Conservation (phyloP, 1,140 invertebrate genomes). For the Nephila pilipes region DNA sequence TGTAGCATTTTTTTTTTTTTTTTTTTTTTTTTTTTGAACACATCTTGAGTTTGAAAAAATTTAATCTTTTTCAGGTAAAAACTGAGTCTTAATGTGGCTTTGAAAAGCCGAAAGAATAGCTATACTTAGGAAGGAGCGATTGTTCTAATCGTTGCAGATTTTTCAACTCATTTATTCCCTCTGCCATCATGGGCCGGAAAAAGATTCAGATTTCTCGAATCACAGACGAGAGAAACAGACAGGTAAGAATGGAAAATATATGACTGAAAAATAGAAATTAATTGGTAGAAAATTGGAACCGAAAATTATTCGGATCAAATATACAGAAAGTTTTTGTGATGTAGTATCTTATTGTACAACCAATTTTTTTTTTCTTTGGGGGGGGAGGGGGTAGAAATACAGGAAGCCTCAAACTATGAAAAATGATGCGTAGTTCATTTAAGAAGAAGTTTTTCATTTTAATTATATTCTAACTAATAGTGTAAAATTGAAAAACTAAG, state of each 20-base stretch:
- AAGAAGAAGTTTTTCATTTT: no score
- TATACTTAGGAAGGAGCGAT: not conserved
- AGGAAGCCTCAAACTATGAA: no score
- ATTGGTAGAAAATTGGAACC: no score
- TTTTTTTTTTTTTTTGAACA: not conserved
- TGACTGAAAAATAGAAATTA: not conserved
- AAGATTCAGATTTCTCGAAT: constrained; percentile 99
- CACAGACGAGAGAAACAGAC: constrained; percentile 99
- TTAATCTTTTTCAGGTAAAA: constrained; percentile 2
- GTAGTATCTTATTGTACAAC: no score
- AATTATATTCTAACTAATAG: no score
- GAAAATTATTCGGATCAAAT: no score
- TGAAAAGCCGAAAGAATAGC: constrained; percentile 5
- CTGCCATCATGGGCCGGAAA: constrained; percentile 94
- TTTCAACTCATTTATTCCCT: not conserved
- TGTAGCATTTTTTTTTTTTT: not conserved
- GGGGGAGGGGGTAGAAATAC: no score
- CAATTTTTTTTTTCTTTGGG: no score
- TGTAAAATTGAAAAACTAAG: no score
- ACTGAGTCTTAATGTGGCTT: constrained; percentile 51
- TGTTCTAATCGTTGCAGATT: not conserved
- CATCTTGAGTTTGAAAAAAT: not conserved
- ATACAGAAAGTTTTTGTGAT: no score
- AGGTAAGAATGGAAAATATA: constrained; percentile 85
- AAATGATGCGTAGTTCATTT: no score